These are phyloP conservation scores for Neotoxoptera formosana DNA, from an alignment of 1,140 invertebrate genomes.

Conservation along the genomic window DNA sequence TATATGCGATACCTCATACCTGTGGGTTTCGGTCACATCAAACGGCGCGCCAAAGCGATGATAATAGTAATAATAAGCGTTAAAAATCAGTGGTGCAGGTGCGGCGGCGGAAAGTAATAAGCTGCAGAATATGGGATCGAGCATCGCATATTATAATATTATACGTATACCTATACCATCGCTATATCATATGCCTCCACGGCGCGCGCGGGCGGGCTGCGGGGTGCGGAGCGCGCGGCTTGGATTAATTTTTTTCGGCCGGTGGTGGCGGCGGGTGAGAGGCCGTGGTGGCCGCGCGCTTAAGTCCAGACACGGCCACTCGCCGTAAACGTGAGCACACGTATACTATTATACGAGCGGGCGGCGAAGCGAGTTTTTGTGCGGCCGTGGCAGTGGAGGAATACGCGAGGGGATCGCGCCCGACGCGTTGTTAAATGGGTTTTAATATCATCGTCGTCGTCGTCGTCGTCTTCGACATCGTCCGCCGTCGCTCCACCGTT, in stretches of 20 bases:
- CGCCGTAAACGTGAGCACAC: not conserved
- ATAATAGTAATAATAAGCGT: not conserved
- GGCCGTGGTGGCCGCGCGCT: not conserved
- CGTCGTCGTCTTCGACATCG: not conserved
- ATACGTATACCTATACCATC: too few relatives aligned
- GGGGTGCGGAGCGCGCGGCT: not conserved
- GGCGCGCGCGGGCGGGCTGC: not conserved
- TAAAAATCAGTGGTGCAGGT: not conserved
- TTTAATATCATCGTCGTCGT: constrained; percentile 37
- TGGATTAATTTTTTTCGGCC: not conserved
- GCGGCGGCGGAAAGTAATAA: not conserved
- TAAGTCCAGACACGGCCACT: not conserved
- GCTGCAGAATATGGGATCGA: not conserved
- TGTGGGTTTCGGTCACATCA: not conserved
- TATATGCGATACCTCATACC: too few relatives aligned
- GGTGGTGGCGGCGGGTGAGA: too few relatives aligned
- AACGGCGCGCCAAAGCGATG: not conserved
- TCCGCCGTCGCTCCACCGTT: not conserved
- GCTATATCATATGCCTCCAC: too few relatives aligned
- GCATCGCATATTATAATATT: not conserved
- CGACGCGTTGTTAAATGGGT: constrained; percentile 50
- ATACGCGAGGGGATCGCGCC: not conserved
- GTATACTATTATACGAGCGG: not conserved
- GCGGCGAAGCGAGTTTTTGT: not conserved
- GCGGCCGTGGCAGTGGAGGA: not conserved